Evolutionary conservation across 2,888 invertebrate genomes (phyloP).

Genomic region (Lutraria lutraria): DNA sequence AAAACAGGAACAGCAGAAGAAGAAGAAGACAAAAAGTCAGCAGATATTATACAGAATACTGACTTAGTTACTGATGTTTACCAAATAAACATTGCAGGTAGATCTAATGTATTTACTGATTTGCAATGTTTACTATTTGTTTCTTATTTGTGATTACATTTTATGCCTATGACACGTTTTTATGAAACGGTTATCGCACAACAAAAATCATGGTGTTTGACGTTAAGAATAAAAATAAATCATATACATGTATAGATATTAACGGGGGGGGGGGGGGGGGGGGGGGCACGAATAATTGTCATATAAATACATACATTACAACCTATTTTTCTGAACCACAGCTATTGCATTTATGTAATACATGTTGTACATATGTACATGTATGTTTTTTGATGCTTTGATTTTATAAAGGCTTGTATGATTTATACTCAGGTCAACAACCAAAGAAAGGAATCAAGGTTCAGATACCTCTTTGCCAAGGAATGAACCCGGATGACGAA

Average conservation of each 20-base stretch:
- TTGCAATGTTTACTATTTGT: too few species aligned
- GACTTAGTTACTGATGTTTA: slow-evolving; percentile 54
- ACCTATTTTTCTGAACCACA: too few species aligned
- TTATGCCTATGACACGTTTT: not conserved
- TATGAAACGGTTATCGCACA: too few species aligned
- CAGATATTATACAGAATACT: slow-evolving; percentile 16
- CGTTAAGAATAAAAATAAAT: too few species aligned
- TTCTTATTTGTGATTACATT: not conserved
- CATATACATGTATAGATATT: too few species aligned
- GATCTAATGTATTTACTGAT: too few species aligned
- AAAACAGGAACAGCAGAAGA: not conserved
- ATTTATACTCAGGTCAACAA: slow-evolving; percentile 48
- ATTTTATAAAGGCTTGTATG: not conserved
- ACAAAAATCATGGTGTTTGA: too few species aligned
- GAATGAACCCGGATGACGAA: slow-evolving; percentile 39
- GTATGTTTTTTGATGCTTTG: not conserved
- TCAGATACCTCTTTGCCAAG: slow-evolving; percentile 56
- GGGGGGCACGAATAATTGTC: too few species aligned
- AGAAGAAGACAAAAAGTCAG: not conserved
- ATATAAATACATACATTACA: too few species aligned
- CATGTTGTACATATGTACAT: too few species aligned
- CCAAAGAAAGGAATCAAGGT: slow-evolving; percentile 56
- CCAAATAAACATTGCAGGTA: slow-evolving; percentile 60
- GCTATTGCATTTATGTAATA: too few species aligned
- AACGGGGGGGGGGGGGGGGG: too few species aligned